phyloP scores from a whole-genome alignment of 2,888 invertebrate genomes.

The Sicus ferrugineus region DNA sequence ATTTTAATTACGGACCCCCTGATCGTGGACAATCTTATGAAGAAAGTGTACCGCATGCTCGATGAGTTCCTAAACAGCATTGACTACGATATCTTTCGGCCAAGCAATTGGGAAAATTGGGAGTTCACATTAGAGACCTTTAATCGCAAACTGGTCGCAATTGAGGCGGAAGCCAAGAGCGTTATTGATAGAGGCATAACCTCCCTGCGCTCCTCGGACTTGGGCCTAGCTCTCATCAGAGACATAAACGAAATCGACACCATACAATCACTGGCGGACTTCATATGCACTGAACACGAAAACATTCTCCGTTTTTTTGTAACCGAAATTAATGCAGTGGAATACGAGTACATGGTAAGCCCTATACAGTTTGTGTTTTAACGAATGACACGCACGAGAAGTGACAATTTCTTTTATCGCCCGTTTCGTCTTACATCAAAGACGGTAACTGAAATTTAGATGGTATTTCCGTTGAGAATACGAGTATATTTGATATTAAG shows the following conservation, averaged over 20 bases:
- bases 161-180: slow-evolving; percentile 83
- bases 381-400: no score
- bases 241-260: slow-evolving; percentile 84
- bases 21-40: slow-evolving; percentile 84
- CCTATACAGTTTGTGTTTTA: no score
- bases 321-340: slow-evolving; percentile 79
- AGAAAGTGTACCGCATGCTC: slow-evolving; percentile 80
- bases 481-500: no score
- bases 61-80: slow-evolving; percentile 78
- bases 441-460: no score
- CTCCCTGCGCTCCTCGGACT: slow-evolving; percentile 80
- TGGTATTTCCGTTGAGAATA: no score
- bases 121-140: slow-evolving; percentile 81
- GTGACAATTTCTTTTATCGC: no score
- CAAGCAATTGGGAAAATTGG: slow-evolving; percentile 85
- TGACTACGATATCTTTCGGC: slow-evolving; percentile 84
- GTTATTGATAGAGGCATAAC: slow-evolving; percentile 89
- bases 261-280: slow-evolving; percentile 74
- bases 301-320: slow-evolving; percentile 85
- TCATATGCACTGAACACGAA: slow-evolving; percentile 82
- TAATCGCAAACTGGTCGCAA: slow-evolving; percentile 74
- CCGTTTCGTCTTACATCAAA: not conserved
- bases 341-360: slow-evolving; percentile 74
- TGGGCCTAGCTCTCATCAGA: slow-evolving; percentile 79
- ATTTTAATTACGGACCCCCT: slow-evolving; percentile 87